Base-by-base conservation (phyloP, 1,140 invertebrate genomes). In the Heliconius nattereri region DNA sequence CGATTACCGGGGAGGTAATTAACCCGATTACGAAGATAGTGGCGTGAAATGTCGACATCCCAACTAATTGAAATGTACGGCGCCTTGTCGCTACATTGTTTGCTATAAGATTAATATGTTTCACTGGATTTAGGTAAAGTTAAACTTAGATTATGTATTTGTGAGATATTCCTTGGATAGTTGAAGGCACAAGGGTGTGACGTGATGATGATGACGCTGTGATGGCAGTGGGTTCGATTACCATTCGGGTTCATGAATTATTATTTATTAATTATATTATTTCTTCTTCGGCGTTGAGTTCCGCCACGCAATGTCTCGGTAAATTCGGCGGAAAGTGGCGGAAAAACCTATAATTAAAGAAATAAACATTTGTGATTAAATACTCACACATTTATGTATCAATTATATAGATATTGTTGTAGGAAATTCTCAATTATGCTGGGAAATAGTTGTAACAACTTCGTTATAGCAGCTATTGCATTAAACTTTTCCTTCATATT, bases 21-120 rank as follows among this genome's bases (percentile, higher is more conserved):
- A 91, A 90, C 83, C 81, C 81, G 85, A 89, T 89, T 87, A 87
- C 85, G 79, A 83, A 84, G 84, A 89, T 90, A 89, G 88, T 86
- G 86, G 82, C 85, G 85, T 85, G 85, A 82, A 84, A 85, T 84
- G 84, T 84, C 84, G 85, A 83, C 85, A 81, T 85, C 80, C 81
- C 75, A 74, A 78, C 83, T 91, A 90, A 91, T 91, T 91, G 85
- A 90, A 89, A 91, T 84, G 86, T 88, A 87, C 79, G 83, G 78
- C 80, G 85, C 77, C 80, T 82, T 84, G 81, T 83, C 83, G 75
- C 75, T 78, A 81, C 80, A 81, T 85, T 84, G 82, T 83, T 83
- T 83, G 79, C 20, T 77, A 60, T 72, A 54, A 83, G 82, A 83
- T 82, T 82, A 82, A 82, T 79, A 82, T 83, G 76, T 83, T 81